A percentile compares a stretch with the other conserved stretches of the same genome.
Conservation (phyloP, 2,888 invertebrate species). For the Gastracanthus pulcherrimus region DNA sequence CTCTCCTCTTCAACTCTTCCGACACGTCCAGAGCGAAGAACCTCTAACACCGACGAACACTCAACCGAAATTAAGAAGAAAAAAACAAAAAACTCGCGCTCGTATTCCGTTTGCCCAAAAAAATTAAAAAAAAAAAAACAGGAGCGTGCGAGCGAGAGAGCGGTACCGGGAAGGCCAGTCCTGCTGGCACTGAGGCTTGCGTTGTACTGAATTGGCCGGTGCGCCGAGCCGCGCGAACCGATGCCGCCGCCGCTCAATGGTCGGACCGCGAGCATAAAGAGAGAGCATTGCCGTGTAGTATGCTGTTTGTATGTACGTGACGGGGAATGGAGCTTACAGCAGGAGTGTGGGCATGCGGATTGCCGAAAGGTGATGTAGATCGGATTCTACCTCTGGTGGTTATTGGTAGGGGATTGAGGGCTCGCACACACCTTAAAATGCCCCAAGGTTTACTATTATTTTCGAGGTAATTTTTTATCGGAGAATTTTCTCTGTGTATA, state of each 20-base stretch:
- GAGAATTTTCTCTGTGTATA: too few species aligned
- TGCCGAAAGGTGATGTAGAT: too few species aligned
- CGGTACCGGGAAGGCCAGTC: constrained; percentile 17
- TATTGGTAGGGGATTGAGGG: too few species aligned
- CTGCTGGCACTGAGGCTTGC: constrained; percentile 47
- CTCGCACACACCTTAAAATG: too few species aligned
- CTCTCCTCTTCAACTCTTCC: background rate
- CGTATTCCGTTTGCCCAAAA: background rate
- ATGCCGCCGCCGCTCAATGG: constrained; percentile 6
- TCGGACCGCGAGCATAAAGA: background rate
- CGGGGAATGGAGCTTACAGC: too few species aligned
- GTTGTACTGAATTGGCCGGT: constrained; percentile 46
- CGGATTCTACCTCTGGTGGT: too few species aligned
- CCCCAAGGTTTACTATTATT: too few species aligned
- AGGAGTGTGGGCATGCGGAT: too few species aligned
- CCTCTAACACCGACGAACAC: background rate
- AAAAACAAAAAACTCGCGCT: background rate
- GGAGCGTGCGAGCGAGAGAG: background rate
- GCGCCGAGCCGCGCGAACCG: background rate
- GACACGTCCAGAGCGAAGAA: background rate
- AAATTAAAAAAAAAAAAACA: background rate
- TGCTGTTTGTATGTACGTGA: background rate
- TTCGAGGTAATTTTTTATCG: too few species aligned
- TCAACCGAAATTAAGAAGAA: background rate
- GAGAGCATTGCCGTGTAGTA: background rate